These are phyloP conservation scores for Psilopsiagon aurifrons DNA, from an alignment of 2,113 vertebrate genomes.

Conservation along the genomic window DNA sequence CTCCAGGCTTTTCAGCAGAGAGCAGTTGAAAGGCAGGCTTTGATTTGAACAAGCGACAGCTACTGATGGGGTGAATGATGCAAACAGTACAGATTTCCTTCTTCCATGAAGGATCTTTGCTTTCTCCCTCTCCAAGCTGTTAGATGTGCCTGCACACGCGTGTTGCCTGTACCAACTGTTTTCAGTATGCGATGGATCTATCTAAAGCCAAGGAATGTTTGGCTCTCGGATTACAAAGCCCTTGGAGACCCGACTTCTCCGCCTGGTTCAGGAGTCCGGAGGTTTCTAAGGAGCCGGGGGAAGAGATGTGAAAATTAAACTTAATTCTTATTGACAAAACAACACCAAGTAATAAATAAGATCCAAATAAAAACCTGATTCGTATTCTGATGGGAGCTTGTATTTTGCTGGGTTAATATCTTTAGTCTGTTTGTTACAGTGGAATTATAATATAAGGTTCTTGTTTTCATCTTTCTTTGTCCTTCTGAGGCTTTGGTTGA, in stretches of 20 bases:
- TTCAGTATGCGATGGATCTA: not conserved
- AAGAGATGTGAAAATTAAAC: not conserved
- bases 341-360: not conserved
- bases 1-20: not conserved
- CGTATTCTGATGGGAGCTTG: not conserved
- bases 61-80: not conserved
- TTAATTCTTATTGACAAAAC: not conserved
- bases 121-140: not conserved
- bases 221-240: not conserved
- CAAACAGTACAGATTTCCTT: not conserved
- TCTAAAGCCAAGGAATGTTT: constrained; percentile 7
- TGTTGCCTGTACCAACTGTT: not conserved
- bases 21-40: not conserved
- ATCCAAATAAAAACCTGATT: not conserved
- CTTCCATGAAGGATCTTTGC: not conserved
- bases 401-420: not conserved
- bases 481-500: not conserved
- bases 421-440: not conserved
- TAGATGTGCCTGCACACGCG: not conserved
- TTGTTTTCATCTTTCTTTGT: not conserved
- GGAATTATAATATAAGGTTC: not conserved
- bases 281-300: not conserved
- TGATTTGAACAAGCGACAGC: not conserved
- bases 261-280: not conserved
- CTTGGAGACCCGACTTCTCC: not conserved